Evolutionary conservation across 2,113 vertebrate species (phyloP).

Genomic region (Bos indicus): DNA sequence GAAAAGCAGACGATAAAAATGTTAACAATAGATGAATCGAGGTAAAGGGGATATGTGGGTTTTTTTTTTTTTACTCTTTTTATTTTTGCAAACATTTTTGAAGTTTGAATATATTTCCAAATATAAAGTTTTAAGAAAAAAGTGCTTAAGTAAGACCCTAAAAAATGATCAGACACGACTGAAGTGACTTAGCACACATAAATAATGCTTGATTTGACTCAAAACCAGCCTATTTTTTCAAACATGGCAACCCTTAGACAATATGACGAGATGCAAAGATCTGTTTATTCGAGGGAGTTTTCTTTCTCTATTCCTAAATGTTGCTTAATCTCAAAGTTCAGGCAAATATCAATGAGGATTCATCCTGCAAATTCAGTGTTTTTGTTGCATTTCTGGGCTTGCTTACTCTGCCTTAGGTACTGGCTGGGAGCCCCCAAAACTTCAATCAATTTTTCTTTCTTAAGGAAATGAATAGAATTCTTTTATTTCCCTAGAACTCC

Average conservation of each 20-base stretch:
- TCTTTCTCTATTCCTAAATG: background rate
- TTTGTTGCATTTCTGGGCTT: slow-evolving; percentile 40
- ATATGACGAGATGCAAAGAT: background rate
- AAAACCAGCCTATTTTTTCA: background rate
- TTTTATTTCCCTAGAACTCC: slow-evolving; percentile 56
- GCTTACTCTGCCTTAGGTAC: slow-evolving; percentile 24
- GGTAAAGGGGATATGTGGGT: background rate
- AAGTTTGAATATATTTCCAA: slow-evolving; percentile 21
- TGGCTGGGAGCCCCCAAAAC: slow-evolving; percentile 38
- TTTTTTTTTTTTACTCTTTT: background rate
- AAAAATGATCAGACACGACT: background rate
- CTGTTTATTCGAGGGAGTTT: background rate
- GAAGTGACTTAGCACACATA: background rate
- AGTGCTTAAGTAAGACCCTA: background rate
- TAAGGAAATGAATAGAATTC: slow-evolving; percentile 36
- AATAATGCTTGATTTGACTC: background rate
- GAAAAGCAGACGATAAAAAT: background rate
- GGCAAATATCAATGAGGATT: slow-evolving; percentile 19
- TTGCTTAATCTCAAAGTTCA: slow-evolving; percentile 27
- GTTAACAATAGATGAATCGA: background rate
- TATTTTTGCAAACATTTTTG: background rate
- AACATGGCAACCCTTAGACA: background rate
- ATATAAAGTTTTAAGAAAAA: background rate
- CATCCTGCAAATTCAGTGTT: background rate
- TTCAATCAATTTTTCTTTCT: slow-evolving; percentile 49